Conservation (phyloP, 2,888 invertebrate species). For the Drosophila emarginata region DNA sequence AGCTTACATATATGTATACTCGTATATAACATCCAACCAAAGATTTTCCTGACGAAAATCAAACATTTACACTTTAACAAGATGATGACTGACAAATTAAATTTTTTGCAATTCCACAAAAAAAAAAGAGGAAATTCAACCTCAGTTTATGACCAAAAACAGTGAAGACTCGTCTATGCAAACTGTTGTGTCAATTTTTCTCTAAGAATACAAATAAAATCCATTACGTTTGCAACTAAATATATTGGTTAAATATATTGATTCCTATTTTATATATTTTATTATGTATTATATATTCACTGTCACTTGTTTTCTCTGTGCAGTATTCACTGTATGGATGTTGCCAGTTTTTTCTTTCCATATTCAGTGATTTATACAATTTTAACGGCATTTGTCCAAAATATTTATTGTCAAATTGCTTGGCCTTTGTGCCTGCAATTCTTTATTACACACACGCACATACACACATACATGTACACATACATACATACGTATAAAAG, state of each 20-base stretch:
- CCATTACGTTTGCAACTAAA: too few relatives aligned
- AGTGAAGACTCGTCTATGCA: not conserved
- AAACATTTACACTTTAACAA: conserved; percentile 42
- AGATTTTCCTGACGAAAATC: conserved; percentile 34
- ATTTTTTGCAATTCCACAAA: conserved; percentile 7
- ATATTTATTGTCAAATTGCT: conserved; percentile 53
- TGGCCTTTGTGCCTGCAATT: conserved; percentile 12
- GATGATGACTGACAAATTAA: conserved; percentile 42
- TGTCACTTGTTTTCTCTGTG: too few relatives aligned
- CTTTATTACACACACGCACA: conserved; percentile 18
- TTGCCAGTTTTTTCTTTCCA: conserved; percentile 30
- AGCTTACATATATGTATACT: not conserved
- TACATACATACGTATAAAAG: conserved; percentile 14
- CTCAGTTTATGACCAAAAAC: not conserved
- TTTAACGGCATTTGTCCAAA: conserved; percentile 48
- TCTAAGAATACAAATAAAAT: too few relatives aligned
- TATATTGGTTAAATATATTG: too few relatives aligned
- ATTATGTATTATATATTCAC: too few relatives aligned
- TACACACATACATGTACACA: too few relatives aligned
- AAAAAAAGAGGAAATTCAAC: not conserved
- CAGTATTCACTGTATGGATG: not conserved
- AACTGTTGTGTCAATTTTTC: not conserved
- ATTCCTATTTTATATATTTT: too few relatives aligned
- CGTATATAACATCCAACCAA: conserved; percentile 12
- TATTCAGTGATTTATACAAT: conserved; percentile 51